Evolutionary conservation across 2,797 vertebrate genomes (phyloP), one percentile per base, ranked within the genome.

Genomic region (Cephalopachus bancanus): DNA sequence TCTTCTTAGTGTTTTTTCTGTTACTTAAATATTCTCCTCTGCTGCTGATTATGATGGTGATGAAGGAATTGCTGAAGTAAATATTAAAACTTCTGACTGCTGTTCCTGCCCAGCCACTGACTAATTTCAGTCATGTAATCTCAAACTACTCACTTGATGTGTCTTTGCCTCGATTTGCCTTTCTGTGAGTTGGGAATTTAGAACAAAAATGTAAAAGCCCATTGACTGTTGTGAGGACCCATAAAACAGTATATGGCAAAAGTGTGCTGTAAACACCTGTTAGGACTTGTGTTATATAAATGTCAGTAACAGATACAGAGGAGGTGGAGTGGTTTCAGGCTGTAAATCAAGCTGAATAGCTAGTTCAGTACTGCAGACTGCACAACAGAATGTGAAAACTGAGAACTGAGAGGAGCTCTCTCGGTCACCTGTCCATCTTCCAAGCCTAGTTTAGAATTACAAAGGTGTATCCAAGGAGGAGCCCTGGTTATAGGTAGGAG

Each of bases 391-490:
- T 0, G 60, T 71, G 83, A 93, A 80, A 67, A 51, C 0, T 3
- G 53, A 92, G 89, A 89, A 76, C 83, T 71, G 69, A 89, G 83
- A 65, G 59, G 20, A 19, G 62, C 71, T 57, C 86, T 91, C n/a
- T 44, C 44, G 91, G 94, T 95, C 94, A 64, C 84, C 90, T 83
- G 96, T 71, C 57, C 71, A 11, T 57, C 89, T n/a, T 87, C 92
- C 93, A 72, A 83, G 86, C 53, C 15, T 0, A 2, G 93, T 94
- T 72, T 97, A 76, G 60, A 55, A 60, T 98, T 96, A 95, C 97
- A n/a, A 60, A 55, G 85, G 57, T 90, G 79, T 57, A 67, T n/a
- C 44, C 44, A 28, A 92, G 86, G 72, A 71, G 64, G 84, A 28
- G 75, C n/a, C 65, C 60, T 65, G 49, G 51, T 19, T 81, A 69